phyloP scores from a whole-genome alignment of 2,113 vertebrate species.

The Egretta garzetta region DNA sequence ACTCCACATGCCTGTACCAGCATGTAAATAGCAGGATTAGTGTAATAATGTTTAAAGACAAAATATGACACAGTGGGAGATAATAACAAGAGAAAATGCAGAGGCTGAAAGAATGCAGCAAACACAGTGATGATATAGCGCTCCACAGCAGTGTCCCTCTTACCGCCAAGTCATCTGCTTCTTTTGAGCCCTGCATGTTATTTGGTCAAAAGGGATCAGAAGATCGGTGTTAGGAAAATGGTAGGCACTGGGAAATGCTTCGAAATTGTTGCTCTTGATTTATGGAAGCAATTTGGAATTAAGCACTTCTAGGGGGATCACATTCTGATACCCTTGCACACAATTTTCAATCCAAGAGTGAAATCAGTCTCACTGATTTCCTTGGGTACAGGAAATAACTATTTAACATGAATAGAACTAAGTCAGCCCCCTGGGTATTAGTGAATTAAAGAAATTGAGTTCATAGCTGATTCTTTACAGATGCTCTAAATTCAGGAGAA shows the following conservation, averaged over 20 bases:
- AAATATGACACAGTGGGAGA: neutral
- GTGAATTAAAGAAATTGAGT: neutral
- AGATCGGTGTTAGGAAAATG: neutral
- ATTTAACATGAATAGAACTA: neutral
- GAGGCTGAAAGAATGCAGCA: neutral
- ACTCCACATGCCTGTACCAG: neutral
- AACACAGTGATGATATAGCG: neutral
- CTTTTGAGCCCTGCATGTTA: neutral
- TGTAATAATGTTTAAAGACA: neutral
- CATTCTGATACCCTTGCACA: neutral
- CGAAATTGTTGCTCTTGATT: neutral
- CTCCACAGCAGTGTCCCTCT: neutral
- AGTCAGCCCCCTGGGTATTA: neutral
- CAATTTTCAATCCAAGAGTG: conserved; percentile 1
- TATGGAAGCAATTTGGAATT: neutral
- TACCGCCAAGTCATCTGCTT: neutral
- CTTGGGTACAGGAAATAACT: conserved; percentile 4
- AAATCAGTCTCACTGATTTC: conserved; percentile 5
- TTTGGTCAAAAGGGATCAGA: neutral
- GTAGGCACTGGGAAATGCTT: neutral
- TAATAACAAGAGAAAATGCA: neutral
- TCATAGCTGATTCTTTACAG: neutral
- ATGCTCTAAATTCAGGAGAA: conserved; percentile 11
- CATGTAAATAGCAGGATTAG: conserved; percentile 16
- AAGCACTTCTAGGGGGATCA: neutral